phyloP scores from a whole-genome alignment of 2,113 vertebrate genomes.

The Coptodon rendalli region DNA sequence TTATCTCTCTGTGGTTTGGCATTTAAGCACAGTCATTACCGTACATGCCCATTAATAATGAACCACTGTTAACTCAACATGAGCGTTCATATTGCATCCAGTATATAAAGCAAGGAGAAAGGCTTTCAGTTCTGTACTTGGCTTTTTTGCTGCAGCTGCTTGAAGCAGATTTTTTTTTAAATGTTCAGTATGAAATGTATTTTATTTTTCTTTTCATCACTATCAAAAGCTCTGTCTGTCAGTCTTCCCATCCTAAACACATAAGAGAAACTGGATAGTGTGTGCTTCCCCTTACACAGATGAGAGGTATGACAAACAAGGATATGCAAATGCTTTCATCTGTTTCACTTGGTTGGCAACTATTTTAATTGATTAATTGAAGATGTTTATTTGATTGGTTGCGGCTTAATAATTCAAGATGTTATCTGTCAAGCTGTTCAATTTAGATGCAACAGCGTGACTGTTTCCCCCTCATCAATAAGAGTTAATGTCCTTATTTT shows the following conservation, averaged over 20 bases:
- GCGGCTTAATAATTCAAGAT: slow-evolving; percentile 53
- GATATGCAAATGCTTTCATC: slow-evolving; percentile 66
- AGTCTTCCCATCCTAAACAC: not conserved
- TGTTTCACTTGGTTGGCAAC: slow-evolving; percentile 45
- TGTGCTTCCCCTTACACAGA: not conserved
- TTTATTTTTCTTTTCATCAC: slow-evolving; percentile 9
- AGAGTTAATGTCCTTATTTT: slow-evolving; percentile 13
- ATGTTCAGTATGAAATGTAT: not conserved
- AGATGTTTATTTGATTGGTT: slow-evolving; percentile 61
- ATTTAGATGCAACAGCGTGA: slow-evolving; percentile 15
- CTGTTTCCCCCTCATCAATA: not conserved
- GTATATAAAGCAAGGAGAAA: not conserved
- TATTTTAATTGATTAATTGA: slow-evolving; percentile 70
- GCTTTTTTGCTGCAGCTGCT: not conserved
- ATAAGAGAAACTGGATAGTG: not conserved
- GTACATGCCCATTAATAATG: slow-evolving; percentile 25
- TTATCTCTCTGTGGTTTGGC: slow-evolving; percentile 24
- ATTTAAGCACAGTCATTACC: slow-evolving; percentile 52
- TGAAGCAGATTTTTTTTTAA: not conserved
- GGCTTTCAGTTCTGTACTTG: not conserved
- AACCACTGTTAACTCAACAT: slow-evolving; percentile 1
- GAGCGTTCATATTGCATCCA: not conserved
- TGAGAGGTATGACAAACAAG: slow-evolving; percentile 28
- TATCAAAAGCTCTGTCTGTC: slow-evolving; percentile 1
- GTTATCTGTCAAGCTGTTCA: slow-evolving; percentile 57